Conservation (phyloP, 2,888 invertebrate genomes). For the Elmis aenea region DNA sequence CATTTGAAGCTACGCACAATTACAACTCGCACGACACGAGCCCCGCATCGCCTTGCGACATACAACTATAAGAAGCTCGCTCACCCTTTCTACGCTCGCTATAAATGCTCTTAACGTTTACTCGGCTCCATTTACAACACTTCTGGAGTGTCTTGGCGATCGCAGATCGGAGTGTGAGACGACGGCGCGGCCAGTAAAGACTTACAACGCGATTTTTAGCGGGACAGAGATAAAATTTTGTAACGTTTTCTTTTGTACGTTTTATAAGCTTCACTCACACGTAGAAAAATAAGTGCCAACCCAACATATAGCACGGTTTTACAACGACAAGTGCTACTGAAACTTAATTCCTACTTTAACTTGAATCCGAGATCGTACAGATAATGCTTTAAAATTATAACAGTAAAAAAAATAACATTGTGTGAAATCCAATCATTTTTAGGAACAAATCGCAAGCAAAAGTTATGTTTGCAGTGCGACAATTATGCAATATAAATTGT, state of each 20-base stretch:
- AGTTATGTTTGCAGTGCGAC: too few relatives aligned
- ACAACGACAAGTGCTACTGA: too few relatives aligned
- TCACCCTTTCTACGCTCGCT: slow-evolving; percentile 18
- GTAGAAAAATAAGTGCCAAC: slow-evolving; percentile 20
- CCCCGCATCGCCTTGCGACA: slow-evolving; percentile 16
- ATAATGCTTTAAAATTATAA: too few relatives aligned
- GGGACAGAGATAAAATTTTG: slow-evolving; percentile 24
- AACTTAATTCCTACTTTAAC: too few relatives aligned
- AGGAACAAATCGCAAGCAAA: too few relatives aligned
- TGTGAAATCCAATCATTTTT: too few relatives aligned
- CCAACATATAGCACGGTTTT: too few relatives aligned
- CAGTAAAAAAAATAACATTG: too few relatives aligned
- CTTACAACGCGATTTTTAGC: slow-evolving; percentile 13
- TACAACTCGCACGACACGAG: slow-evolving; percentile 26
- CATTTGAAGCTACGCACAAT: slow-evolving; percentile 29
- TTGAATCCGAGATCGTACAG: too few relatives aligned
- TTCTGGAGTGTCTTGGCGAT: slow-evolving; percentile 25
- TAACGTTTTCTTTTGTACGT: slow-evolving; percentile 12
- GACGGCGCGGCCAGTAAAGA: slow-evolving; percentile 15
- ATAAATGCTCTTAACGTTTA: slow-evolving; percentile 24
- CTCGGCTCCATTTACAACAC: slow-evolving; percentile 26
- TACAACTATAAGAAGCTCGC: slow-evolving; percentile 17
- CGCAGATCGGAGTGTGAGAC: slow-evolving; percentile 20
- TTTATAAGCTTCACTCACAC: slow-evolving; percentile 13
- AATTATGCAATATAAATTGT: too few relatives aligned